phyloP scores from a whole-genome alignment of 1,140 invertebrate species.

The Oscheius sp. region DNA sequence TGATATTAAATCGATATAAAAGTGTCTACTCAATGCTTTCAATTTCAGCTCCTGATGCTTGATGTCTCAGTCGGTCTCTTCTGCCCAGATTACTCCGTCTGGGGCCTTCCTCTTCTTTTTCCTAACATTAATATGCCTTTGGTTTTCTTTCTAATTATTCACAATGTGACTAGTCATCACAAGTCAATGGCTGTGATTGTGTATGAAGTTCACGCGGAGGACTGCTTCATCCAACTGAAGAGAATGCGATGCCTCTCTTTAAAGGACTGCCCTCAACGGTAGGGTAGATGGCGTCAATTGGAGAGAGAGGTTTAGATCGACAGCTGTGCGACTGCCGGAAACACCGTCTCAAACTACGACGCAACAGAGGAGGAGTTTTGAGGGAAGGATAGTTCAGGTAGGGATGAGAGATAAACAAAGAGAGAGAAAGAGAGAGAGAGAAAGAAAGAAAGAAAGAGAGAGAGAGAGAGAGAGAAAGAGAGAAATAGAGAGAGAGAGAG shows the following conservation, averaged over 20 bases:
- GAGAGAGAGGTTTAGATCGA: background rate
- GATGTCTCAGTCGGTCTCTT: constrained; percentile 27
- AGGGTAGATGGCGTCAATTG: background rate
- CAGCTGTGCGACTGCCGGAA: constrained; percentile 5
- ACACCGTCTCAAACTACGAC: constrained; percentile 17
- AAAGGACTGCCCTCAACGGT: constrained; percentile 22
- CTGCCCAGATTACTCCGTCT: constrained; percentile 6
- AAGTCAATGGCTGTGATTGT: constrained; percentile 19
- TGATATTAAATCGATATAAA: background rate
- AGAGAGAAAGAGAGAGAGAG: no score
- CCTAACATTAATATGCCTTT: constrained; percentile 23
- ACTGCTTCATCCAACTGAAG: constrained; percentile 25
- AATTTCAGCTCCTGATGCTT: constrained; percentile 9
- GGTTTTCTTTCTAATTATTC: constrained; percentile 3
- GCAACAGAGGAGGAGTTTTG: constrained; percentile 19
- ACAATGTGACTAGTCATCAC: constrained; percentile 7
- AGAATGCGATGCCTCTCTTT: constrained; percentile 19
- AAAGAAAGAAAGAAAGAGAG: no score
- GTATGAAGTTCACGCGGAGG: constrained; percentile 21
- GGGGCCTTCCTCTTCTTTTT: constrained; percentile 16
- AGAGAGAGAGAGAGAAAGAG: no score
- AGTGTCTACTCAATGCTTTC: background rate
- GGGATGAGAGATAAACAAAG: no score
- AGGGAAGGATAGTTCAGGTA: constrained; percentile 25
- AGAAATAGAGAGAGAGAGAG: no score